Evolutionary conservation across 2,797 vertebrate species (phyloP).

Genomic region (Thaleichthys pacificus): DNA sequence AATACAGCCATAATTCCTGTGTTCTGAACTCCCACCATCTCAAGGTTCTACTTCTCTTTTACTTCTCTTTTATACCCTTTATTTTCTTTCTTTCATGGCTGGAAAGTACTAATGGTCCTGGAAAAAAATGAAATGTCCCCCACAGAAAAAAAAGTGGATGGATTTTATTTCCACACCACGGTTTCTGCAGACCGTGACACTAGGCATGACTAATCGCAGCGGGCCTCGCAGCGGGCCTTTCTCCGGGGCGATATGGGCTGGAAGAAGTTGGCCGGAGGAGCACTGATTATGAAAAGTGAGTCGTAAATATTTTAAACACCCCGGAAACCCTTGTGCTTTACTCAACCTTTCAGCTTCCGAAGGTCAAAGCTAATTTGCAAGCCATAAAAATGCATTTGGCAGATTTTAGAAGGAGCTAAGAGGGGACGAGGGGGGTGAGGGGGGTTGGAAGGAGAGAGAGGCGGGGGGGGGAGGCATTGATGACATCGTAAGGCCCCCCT

Average conservation of each 20-base stretch:
- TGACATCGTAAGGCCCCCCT: conserved; percentile 69
- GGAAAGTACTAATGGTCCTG: conserved; percentile 45
- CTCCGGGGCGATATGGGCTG: conserved; percentile 5
- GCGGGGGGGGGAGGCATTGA: conserved; percentile 36
- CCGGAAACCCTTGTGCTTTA: conserved; percentile 61
- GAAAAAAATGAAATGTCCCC: conserved; percentile 29
- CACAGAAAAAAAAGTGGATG: conserved; percentile 30
- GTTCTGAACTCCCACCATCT: conserved; percentile 36
- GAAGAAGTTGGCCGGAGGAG: conserved; percentile 46
- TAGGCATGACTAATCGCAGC: conserved; percentile 71
- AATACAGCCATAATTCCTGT: conserved; percentile 20
- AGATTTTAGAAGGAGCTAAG: conserved; percentile 57
- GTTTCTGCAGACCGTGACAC: conserved; percentile 61
- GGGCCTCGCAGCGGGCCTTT: conserved; percentile 45
- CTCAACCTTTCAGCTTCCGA: conserved; percentile 70
- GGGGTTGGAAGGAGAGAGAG: conserved; percentile 20
- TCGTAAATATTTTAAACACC: conserved; percentile 76
- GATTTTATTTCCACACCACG: conserved; percentile 53
- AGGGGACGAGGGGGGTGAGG: conserved; percentile 18
- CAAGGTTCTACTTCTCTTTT: conserved; percentile 38
- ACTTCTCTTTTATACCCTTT: conserved; percentile 37
- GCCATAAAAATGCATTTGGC: conserved; percentile 70
- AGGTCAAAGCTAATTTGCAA: conserved; percentile 78
- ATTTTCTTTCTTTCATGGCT: conserved; percentile 19
- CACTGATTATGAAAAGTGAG: conserved; percentile 71